Evolutionary conservation across 1,140 invertebrate genomes (phyloP).

Genomic region (Antheraea mylitta): DNA sequence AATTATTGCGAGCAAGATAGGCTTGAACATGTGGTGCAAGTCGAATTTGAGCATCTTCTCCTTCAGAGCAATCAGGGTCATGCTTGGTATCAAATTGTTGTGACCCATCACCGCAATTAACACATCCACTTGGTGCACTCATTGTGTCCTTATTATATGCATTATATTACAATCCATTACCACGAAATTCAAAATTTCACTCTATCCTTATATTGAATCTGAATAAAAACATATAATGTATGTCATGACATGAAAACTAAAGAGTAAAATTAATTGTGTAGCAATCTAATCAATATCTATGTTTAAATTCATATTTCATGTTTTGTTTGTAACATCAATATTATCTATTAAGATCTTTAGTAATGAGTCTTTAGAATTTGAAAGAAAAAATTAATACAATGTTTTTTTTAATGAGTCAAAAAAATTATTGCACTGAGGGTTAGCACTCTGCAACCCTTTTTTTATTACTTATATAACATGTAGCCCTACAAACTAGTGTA

Average conservation of each 20-base stretch:
- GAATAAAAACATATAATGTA: slow-evolving; percentile 3
- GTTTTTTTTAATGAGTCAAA: too few relatives aligned
- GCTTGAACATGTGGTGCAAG: slow-evolving; percentile 88
- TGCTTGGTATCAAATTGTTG: slow-evolving; percentile 62
- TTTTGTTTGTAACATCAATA: background rate
- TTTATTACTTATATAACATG: too few relatives aligned
- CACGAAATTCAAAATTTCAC: slow-evolving; percentile 8
- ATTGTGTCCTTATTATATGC: slow-evolving; percentile 44
- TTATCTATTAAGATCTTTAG: background rate
- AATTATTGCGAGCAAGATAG: slow-evolving; percentile 85
- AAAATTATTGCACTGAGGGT: too few relatives aligned
- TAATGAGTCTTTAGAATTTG: too few relatives aligned
- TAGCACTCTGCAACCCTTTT: too few relatives aligned
- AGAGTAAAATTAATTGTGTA: background rate
- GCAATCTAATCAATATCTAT: background rate
- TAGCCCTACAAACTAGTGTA: too few relatives aligned
- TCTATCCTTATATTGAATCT: slow-evolving; percentile 17
- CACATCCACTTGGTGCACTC: slow-evolving; percentile 68
- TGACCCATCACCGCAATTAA: slow-evolving; percentile 62
- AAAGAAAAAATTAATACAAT: too few relatives aligned
- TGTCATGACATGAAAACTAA: background rate
- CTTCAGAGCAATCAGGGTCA: slow-evolving; percentile 78
- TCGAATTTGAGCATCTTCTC: slow-evolving; percentile 85
- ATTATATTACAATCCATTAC: slow-evolving; percentile 27
- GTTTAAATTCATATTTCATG: background rate